Percentiles rank a stretch among this genome's conserved stretches.
Conservation (phyloP, 1,140 invertebrate genomes). For the Achatina immaculata region DNA sequence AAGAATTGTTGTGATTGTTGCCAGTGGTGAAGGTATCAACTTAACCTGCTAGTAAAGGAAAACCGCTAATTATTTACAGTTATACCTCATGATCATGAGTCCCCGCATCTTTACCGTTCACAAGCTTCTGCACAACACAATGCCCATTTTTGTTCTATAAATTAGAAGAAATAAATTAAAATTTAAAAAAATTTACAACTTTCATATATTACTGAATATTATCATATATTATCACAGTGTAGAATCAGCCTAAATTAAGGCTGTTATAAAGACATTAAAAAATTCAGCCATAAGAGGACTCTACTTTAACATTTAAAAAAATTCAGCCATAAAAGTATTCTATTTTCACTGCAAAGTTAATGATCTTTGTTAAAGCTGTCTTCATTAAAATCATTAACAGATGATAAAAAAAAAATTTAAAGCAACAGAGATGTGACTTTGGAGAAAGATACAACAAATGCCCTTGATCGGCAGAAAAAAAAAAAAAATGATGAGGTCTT, state of each 20-base stretch:
- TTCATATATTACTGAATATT: background rate
- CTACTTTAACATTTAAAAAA: background rate
- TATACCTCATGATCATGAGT: background rate
- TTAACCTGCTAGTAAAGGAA: background rate
- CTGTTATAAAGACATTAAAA: background rate
- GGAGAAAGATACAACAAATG: too few relatives aligned
- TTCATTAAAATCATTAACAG: too few relatives aligned
- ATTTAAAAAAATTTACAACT: background rate
- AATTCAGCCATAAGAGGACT: background rate
- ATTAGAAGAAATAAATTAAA: background rate
- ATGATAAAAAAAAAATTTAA: too few relatives aligned
- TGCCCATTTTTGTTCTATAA: background rate
- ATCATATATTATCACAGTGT: background rate
- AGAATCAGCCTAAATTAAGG: background rate
- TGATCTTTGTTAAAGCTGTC: too few relatives aligned
- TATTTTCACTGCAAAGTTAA: background rate
- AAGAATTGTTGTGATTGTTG: too few relatives aligned
- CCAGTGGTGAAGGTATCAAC: background rate
- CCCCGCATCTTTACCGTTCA: background rate
- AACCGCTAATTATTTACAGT: background rate
- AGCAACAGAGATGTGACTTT: too few relatives aligned
- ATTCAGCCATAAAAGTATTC: background rate
- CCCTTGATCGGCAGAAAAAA: too few relatives aligned
- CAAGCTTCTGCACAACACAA: slow-evolving; percentile 15
- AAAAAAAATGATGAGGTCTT: too few relatives aligned